Evolutionary conservation across 2,113 vertebrate genomes (phyloP).

Genomic region (Casuarius casuarius): DNA sequence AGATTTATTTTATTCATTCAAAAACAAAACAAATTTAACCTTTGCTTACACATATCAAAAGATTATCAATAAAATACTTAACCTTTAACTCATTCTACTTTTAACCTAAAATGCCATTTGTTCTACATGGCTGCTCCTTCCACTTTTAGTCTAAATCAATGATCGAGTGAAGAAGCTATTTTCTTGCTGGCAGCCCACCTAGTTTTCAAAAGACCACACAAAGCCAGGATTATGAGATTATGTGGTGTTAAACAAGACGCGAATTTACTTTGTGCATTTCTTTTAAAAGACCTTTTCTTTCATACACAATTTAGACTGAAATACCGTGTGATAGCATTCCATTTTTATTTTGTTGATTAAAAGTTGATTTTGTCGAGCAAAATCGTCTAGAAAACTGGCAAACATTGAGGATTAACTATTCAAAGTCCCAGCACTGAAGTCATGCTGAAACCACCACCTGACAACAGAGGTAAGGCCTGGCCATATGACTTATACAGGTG

Average conservation of each 20-base stretch:
- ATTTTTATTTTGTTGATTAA: neutral
- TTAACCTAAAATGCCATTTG: slow-evolving; percentile 53
- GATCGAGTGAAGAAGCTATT: neutral
- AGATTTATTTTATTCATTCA: neutral
- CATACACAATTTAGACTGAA: neutral
- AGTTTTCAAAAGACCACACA: slow-evolving; percentile 35
- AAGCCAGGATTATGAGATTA: slow-evolving; percentile 78
- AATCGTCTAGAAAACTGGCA: neutral
- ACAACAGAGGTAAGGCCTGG: neutral
- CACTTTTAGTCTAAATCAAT: slow-evolving; percentile 58
- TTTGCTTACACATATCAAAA: neutral
- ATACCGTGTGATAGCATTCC: neutral
- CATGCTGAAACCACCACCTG: neutral
- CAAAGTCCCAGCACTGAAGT: neutral
- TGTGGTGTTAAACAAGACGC: slow-evolving; percentile 69
- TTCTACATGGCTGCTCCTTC: slow-evolving; percentile 55
- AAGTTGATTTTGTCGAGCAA: neutral
- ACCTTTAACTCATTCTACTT: slow-evolving; percentile 66
- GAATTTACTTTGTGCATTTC: neutral
- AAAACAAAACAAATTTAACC: slow-evolving; percentile 15
- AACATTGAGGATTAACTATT: neutral
- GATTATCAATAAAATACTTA: slow-evolving; percentile 57
- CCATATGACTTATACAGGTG: neutral
- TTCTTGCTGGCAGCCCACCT: slow-evolving; percentile 65
- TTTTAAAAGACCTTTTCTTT: neutral